phyloP scores from a whole-genome alignment of 2,888 invertebrate species.

The Eueremaeus valkanovi region DNA sequence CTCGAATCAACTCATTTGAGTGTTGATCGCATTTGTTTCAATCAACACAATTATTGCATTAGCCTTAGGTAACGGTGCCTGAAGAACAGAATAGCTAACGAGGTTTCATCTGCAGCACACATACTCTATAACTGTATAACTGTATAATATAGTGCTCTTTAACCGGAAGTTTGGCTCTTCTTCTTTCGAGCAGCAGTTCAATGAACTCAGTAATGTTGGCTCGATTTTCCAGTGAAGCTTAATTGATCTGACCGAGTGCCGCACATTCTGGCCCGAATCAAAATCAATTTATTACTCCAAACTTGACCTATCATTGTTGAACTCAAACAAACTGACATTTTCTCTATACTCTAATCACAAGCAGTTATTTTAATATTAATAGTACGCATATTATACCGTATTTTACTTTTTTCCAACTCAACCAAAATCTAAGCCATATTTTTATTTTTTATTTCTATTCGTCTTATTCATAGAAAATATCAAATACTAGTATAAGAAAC shows the following conservation, averaged over 20 bases:
- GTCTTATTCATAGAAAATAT: no score
- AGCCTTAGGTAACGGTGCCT: conserved; percentile 1
- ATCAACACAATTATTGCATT: conserved; percentile 1
- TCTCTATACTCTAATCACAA: background rate
- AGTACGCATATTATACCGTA: background rate
- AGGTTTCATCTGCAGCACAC: background rate
- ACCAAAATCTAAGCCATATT: no score
- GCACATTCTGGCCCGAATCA: conserved; percentile 18
- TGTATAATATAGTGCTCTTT: conserved; percentile 1
- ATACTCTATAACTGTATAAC: background rate
- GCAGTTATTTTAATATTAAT: conserved; percentile 1
- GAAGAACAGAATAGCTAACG: background rate
- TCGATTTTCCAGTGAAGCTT: conserved; percentile 4
- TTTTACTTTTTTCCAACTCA: background rate
- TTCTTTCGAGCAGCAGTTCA: conserved; percentile 12
- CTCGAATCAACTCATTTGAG: no score
- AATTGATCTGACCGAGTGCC: conserved; percentile 28
- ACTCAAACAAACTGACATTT: background rate
- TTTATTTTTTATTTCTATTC: no score
- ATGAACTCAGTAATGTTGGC: conserved; percentile 17
- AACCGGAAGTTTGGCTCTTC: conserved; percentile 26
- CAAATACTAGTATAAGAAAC: no score
- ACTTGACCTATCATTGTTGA: conserved; percentile 26
- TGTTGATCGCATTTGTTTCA: background rate
- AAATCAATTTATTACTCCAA: conserved; percentile 15